phyloP scores from a whole-genome alignment of 2,797 vertebrate species.

The Tenualosa ilisha region DNA sequence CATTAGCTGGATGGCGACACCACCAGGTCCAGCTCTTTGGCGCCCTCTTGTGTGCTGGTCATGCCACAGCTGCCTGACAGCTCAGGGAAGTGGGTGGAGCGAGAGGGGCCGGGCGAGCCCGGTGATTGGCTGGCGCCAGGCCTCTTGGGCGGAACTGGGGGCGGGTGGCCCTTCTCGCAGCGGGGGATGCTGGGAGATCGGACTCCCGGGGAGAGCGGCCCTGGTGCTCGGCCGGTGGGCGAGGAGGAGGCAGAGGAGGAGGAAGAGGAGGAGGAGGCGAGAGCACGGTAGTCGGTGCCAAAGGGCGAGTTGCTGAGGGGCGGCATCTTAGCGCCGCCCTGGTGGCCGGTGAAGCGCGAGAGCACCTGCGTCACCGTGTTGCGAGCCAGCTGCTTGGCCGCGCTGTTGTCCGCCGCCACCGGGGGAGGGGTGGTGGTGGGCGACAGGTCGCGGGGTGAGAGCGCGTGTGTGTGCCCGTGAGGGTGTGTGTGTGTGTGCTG shows the following conservation, averaged over 20 bases:
- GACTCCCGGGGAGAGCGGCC: slow-evolving; percentile 84
- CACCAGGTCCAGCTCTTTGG: slow-evolving; percentile 88
- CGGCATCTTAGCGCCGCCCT: slow-evolving; percentile 81
- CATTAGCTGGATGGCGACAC: slow-evolving; percentile 88
- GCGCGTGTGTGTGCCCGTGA: slow-evolving; percentile 54
- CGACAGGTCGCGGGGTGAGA: slow-evolving; percentile 87
- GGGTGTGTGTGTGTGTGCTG: slow-evolving; percentile 73
- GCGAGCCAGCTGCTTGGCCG: slow-evolving; percentile 93
- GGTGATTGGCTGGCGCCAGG: slow-evolving; percentile 86
- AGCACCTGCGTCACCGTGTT: slow-evolving; percentile 98
- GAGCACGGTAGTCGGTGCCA: slow-evolving; percentile 93
- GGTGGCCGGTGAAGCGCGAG: slow-evolving; percentile 94
- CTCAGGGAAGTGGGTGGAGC: slow-evolving; percentile 77
- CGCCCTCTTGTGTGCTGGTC: slow-evolving; percentile 75
- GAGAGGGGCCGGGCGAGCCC: slow-evolving; percentile 74
- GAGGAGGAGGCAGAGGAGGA: slow-evolving; percentile 75
- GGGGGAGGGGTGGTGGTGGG: slow-evolving; percentile 83
- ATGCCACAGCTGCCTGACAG: slow-evolving; percentile 82
- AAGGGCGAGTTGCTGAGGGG: slow-evolving; percentile 92
- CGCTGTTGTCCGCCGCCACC: slow-evolving; percentile 81
- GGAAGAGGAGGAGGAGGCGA: slow-evolving; percentile 77
- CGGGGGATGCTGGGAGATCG: slow-evolving; percentile 89
- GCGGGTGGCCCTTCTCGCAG: slow-evolving; percentile 84
- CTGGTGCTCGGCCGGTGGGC: slow-evolving; percentile 71
- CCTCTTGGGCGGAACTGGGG: slow-evolving; percentile 90